phyloP scores from a whole-genome alignment of 1,140 invertebrate genomes.

The Platorchestia sp. region DNA sequence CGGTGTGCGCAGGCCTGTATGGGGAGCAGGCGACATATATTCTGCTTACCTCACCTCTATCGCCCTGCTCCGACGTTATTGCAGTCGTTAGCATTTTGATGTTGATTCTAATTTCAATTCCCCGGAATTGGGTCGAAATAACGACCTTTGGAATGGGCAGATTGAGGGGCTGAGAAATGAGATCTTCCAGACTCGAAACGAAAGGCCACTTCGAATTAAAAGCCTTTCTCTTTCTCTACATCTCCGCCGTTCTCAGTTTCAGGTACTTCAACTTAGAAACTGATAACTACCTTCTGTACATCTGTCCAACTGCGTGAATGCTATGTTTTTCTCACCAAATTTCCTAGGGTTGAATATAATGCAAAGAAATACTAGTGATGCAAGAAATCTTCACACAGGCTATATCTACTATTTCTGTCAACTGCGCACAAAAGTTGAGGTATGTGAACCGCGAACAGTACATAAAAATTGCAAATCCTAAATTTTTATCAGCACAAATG shows the following conservation, averaged over 20 bases:
- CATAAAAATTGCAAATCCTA: too few relatives aligned
- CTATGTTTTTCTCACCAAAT: neutral
- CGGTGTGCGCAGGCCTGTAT: neutral
- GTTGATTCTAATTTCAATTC: conserved; percentile 48
- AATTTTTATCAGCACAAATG: too few relatives aligned
- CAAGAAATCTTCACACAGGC: too few relatives aligned
- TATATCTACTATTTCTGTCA: too few relatives aligned
- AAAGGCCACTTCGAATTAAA: conserved; percentile 6
- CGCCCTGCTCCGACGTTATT: conserved; percentile 11
- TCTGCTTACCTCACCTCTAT: conserved; percentile 26
- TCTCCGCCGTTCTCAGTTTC: neutral
- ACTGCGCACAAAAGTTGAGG: too few relatives aligned
- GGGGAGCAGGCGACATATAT: neutral
- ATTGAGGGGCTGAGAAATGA: conserved; percentile 49
- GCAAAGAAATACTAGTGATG: too few relatives aligned
- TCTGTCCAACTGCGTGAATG: neutral
- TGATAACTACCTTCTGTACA: neutral
- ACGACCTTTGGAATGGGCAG: conserved; percentile 52
- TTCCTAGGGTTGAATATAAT: too few relatives aligned
- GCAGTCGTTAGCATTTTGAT: conserved; percentile 53
- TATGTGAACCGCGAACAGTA: too few relatives aligned
- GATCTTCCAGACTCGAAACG: neutral
- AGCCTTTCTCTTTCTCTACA: neutral
- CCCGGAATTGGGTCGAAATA: conserved; percentile 40
- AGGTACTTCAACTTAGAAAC: neutral